Evolutionary conservation across 2,797 vertebrate genomes (phyloP).

Genomic region (Lepus townsendii): DNA sequence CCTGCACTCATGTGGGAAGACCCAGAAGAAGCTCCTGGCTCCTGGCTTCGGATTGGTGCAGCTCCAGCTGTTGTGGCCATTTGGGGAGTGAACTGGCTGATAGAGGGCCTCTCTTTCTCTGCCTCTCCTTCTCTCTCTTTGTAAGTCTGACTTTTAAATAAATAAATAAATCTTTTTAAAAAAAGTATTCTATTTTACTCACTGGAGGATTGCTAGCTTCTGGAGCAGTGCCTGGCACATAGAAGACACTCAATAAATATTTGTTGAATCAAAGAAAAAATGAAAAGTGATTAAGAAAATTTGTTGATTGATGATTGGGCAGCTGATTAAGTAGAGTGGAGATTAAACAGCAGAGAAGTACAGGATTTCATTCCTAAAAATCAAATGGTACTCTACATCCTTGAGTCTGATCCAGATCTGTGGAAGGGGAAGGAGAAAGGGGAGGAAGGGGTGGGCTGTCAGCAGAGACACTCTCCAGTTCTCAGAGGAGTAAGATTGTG

Average conservation of each 20-base stretch:
- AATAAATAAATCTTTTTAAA: no score
- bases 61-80: no score
- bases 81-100: no score
- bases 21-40: no score
- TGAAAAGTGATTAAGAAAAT: no score
- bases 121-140: no score
- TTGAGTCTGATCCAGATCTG: conserved; percentile 34
- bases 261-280: conserved; percentile 42
- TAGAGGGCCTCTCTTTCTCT: no score
- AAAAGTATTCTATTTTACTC: background rate
- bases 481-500: conserved; percentile 16
- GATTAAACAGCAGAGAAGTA: conserved; percentile 20
- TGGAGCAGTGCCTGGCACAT: background rate
- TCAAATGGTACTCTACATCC: background rate
- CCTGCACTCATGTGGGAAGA: no score
- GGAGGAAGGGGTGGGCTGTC: conserved; percentile 49
- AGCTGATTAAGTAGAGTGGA: conserved; percentile 11
- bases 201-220: background rate
- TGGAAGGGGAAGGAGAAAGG: background rate
- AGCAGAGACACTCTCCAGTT: conserved; percentile 10
- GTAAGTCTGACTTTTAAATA: no score
- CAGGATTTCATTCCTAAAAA: conserved; percentile 53
- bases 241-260: background rate
- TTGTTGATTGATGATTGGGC: background rate
- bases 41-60: no score